A percentile compares a stretch with the other conserved stretches of the same genome.
Conservation (phyloP, 2,113 vertebrate species). For the Oreocharis arfaki region DNA sequence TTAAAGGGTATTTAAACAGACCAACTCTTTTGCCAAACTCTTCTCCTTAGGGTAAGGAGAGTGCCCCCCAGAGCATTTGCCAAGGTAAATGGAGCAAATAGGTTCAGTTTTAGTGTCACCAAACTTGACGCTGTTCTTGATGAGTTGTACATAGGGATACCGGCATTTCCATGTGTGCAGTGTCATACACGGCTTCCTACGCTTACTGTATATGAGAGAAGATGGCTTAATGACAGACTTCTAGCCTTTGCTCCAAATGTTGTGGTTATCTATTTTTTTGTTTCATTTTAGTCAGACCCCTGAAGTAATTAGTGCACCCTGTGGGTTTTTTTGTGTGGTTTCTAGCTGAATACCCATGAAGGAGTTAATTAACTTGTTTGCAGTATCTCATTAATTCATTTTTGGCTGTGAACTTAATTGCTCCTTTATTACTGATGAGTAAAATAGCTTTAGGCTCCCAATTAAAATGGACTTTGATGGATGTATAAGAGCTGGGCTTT, state of each 20-base stretch:
- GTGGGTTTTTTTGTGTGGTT: conserved; percentile 43
- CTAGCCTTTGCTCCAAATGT: conserved; percentile 30
- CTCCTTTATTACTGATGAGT: conserved; percentile 57
- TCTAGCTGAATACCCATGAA: conserved; percentile 56
- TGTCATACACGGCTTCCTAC: background rate
- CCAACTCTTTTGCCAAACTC: background rate
- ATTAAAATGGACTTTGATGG: conserved; percentile 56
- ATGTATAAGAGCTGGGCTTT: conserved; percentile 33
- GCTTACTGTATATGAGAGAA: background rate
- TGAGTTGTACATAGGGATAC: background rate
- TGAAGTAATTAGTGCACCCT: conserved; percentile 7
- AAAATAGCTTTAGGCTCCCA: conserved; percentile 53
- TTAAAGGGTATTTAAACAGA: background rate
- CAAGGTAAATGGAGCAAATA: background rate
- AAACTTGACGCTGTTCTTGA: background rate
- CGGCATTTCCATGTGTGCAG: background rate
- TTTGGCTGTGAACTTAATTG: conserved; percentile 46
- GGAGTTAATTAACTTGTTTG: conserved; percentile 58
- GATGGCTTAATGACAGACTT: background rate
- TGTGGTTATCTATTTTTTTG: conserved; percentile 22
- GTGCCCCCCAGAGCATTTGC: background rate
- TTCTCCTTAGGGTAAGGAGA: background rate
- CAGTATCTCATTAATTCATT: conserved; percentile 59
- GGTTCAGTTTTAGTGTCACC: background rate
- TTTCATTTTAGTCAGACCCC: conserved; percentile 37